Conservation (phyloP, 2,797 vertebrate genomes). For the Microchirus variegatus region DNA sequence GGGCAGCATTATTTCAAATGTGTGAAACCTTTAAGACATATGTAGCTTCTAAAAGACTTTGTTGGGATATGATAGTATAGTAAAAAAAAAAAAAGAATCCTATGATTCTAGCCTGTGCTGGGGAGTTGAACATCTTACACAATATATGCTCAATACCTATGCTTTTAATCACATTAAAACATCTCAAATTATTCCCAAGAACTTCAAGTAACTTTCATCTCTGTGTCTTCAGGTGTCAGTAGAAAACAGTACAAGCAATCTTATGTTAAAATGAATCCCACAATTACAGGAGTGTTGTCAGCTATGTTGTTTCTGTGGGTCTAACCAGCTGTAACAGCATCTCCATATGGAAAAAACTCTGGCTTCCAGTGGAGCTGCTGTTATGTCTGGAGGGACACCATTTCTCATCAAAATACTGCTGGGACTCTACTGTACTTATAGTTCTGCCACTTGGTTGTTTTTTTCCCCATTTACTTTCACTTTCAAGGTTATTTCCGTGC, state of each 20-base stretch:
- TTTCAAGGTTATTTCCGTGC: not conserved
- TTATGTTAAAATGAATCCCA: conserved; percentile 5
- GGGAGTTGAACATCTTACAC: conserved; percentile 1
- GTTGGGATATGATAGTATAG: not conserved
- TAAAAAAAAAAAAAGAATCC: not conserved
- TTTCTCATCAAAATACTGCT: conserved; percentile 32
- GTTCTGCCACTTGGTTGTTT: conserved; percentile 2
- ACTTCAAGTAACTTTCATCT: not conserved
- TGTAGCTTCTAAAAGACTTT: not conserved
- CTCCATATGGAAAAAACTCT: conserved; percentile 89
- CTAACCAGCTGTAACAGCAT: conserved; percentile 91
- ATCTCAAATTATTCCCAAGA: conserved; percentile 1
- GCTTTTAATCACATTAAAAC: not conserved
- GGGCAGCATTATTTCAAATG: conserved; percentile 53
- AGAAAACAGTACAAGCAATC: too few species aligned
- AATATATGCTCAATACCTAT: not conserved
- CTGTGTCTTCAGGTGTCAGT: not conserved
- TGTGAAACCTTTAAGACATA: not conserved
- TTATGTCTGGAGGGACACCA: conserved; percentile 82
- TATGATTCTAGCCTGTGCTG: not conserved
- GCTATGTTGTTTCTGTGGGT: conserved; percentile 67
- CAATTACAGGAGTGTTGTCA: conserved; percentile 12
- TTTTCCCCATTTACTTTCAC: not conserved
- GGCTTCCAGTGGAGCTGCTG: conserved; percentile 90
- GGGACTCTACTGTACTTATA: not conserved